Conservation (phyloP, 2,888 invertebrate genomes). For the Diaperis boleti region DNA sequence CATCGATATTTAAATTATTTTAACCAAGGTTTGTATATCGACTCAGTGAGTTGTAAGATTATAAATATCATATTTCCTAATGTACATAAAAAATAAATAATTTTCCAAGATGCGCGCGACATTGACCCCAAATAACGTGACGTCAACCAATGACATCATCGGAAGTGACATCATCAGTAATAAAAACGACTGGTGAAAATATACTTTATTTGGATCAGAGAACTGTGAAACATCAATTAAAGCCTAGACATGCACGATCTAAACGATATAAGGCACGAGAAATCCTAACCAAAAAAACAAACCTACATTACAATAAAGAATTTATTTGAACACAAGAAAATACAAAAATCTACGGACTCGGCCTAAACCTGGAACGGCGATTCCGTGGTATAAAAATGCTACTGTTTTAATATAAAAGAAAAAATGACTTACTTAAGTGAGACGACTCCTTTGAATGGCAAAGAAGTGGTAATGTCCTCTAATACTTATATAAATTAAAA, state of each 20-base stretch:
- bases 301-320: slow-evolving; percentile 42
- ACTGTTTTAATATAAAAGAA: slow-evolving; percentile 29
- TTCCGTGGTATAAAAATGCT: slow-evolving; percentile 30
- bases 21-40: slow-evolving; percentile 13
- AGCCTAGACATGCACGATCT: slow-evolving; percentile 34
- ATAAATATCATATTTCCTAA: slow-evolving; percentile 46
- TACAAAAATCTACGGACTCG: slow-evolving; percentile 39
- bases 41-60: slow-evolving; percentile 29
- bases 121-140: background rate
- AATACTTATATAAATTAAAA: slow-evolving; percentile 55
- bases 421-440: slow-evolving; percentile 23
- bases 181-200: slow-evolving; percentile 37
- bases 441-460: slow-evolving; percentile 15
- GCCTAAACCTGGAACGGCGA: slow-evolving; percentile 43
- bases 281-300: slow-evolving; percentile 43
- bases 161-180: background rate
- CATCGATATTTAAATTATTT: slow-evolving; percentile 24
- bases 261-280: slow-evolving; percentile 50
- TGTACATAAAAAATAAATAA: slow-evolving; percentile 53
- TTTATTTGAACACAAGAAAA: slow-evolving; percentile 52
- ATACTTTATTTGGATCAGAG: slow-evolving; percentile 30
- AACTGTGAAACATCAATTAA: slow-evolving; percentile 30
- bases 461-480: slow-evolving; percentile 17
- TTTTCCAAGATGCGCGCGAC: slow-evolving; percentile 43
- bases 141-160: background rate